A percentile compares a stretch with the other conserved stretches of the same genome.
phyloP scores from a whole-genome alignment of 2,113 vertebrate genomes.

The Coptodon rendalli region DNA sequence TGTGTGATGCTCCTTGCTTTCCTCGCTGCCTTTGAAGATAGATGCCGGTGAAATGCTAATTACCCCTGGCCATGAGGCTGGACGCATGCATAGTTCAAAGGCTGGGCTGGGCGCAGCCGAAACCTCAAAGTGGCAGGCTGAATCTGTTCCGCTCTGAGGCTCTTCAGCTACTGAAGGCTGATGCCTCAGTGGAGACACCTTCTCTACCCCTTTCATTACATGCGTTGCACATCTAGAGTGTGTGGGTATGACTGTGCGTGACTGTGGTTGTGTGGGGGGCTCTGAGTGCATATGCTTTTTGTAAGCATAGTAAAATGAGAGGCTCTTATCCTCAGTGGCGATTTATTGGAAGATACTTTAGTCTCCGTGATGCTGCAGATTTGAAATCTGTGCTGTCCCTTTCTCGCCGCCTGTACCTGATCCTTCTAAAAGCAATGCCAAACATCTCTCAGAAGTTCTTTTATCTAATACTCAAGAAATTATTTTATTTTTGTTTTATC shows the following conservation, averaged over 20 bases:
- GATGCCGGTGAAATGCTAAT: conserved; percentile 63
- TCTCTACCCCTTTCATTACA: conserved; percentile 1
- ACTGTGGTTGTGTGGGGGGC: not conserved
- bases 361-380: conserved; percentile 11
- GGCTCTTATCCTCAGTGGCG: not conserved
- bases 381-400: not conserved
- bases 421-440: not conserved
- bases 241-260: conserved; percentile 1
- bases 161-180: conserved; percentile 34
- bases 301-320: conserved; percentile 7
- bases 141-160: conserved; percentile 54
- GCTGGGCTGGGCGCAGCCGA: conserved; percentile 23
- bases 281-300: conserved; percentile 11
- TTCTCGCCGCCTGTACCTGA: not conserved
- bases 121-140: conserved; percentile 48
- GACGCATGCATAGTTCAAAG: conserved; percentile 56
- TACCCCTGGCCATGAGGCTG: conserved; percentile 37
- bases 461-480: not conserved
- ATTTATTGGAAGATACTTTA: not conserved
- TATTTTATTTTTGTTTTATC: not conserved
- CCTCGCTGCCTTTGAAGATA: conserved; percentile 53
- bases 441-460: not conserved
- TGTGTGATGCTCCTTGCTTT: conserved; percentile 21
- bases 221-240: conserved; percentile 11
- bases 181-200: conserved; percentile 23